Percentiles rank a stretch among this genome's conserved stretches.
phyloP scores from a whole-genome alignment of 2,797 vertebrate species.

The Phalanger gymnotis region DNA sequence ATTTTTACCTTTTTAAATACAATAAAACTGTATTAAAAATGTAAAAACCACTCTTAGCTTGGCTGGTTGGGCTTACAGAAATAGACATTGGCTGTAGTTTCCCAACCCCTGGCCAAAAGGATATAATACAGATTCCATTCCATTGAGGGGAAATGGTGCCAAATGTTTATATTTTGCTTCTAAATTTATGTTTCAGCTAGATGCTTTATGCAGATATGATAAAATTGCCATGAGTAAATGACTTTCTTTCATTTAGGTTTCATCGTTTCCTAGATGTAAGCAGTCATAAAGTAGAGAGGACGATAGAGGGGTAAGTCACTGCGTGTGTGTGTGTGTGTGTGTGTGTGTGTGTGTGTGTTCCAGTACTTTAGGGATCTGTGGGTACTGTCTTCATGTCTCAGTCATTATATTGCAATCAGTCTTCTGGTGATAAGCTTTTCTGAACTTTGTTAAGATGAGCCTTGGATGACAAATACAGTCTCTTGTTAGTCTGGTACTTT shows the following conservation, averaged over 20 bases:
- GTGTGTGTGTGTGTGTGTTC: not conserved
- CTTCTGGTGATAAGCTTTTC: not conserved
- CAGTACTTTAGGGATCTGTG: not conserved
- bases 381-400: not conserved
- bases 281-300: constrained; percentile 93
- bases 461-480: not conserved
- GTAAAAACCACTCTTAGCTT: not conserved
- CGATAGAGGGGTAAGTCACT: constrained; percentile 90
- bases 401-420: not conserved
- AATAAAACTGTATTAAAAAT: not conserved
- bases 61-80: not conserved
- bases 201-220: not conserved
- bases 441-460: not conserved
- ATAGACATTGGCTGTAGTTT: not conserved
- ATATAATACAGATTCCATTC: not conserved
- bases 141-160: not conserved
- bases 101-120: not conserved
- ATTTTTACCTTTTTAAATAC: not conserved
- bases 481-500: not conserved
- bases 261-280: constrained; percentile 95
- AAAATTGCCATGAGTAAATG: constrained; percentile 2
- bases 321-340: constrained; percentile 3
- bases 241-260: constrained; percentile 87
- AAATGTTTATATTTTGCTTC: not conserved
- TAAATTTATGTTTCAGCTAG: not conserved